Evolutionary conservation across 2,888 invertebrate genomes (phyloP), one percentile per base, ranked within the genome.

Genomic region (Polydesmus complanatus): DNA sequence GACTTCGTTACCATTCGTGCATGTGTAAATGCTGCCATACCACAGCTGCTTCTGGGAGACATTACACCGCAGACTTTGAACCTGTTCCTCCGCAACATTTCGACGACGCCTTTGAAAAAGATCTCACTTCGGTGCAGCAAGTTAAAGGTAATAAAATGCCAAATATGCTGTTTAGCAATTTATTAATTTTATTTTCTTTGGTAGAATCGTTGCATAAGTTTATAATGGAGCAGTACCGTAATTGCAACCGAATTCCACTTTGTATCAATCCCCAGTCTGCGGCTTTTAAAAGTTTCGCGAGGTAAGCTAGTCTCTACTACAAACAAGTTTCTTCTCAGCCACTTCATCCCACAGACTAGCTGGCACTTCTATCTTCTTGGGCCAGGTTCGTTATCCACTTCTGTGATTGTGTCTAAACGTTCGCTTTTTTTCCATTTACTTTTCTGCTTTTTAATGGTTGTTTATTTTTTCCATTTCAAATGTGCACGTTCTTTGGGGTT

Each of bases 211-310:
- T 98, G 83, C 95, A 96, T 83, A 92, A 92, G 80, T 96, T 96
- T 79, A 95, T 98, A 77, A 88, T 91, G 72, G 95, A 96, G 77
- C 93, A 95, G 77, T 81, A 92, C 74, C 68, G 70, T 62, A 90
- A 91, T 76, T 88, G 91, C 72, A 90, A 89, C 73, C 86, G 94
- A 68, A 94, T 98, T 70, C 97, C 98, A 68, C 82, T 98, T 70
- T 97, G 97, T 82, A 97, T 98, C 81, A 98, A 98, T 80, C 98
- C 97, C 71, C 94, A 95, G 79, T 96, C 96, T 73, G 95, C 96
- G 76, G 95, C 97, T 77, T 98, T 96, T 83, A 96, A 96, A 83
- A 96, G 93, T 83, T 98, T 98, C 85, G 92, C 95, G 82, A 97
- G 94, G 96, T 97, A 88, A 69, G 72, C 67, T 61, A 61, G 60